Evolutionary conservation across 1,140 invertebrate species (phyloP).

Genomic region (Halesus radiatus): DNA sequence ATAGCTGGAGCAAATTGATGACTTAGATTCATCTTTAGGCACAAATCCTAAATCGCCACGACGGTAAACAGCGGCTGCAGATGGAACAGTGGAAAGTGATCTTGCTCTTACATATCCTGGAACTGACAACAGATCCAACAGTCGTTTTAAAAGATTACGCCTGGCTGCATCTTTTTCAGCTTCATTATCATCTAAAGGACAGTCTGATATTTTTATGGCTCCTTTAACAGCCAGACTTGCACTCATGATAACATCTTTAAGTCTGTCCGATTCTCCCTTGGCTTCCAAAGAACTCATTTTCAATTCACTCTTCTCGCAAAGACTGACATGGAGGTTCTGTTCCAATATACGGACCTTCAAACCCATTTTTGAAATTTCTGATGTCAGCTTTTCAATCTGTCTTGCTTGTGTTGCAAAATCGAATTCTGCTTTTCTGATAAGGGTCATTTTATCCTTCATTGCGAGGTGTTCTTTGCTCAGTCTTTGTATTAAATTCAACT

Average conservation of each 20-base stretch:
- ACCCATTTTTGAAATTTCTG: conserved; percentile 64
- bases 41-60: conserved; percentile 73
- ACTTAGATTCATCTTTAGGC: conserved; percentile 59
- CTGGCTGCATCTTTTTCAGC: conserved; percentile 68
- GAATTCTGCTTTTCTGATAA: conserved; percentile 63
- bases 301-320: conserved; percentile 67
- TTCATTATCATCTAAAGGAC: conserved; percentile 60
- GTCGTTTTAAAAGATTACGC: conserved; percentile 68
- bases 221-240: conserved; percentile 73
- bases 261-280: conserved; percentile 68
- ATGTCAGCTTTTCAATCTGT: conserved; percentile 64
- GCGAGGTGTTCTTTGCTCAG: conserved; percentile 68
- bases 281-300: conserved; percentile 67
- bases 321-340: conserved; percentile 72
- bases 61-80: conserved; percentile 65
- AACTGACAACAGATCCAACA: conserved; percentile 67
- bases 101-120: conserved; percentile 57
- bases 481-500: conserved; percentile 72
- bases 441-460: conserved; percentile 63
- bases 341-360: conserved; percentile 71
- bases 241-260: conserved; percentile 72
- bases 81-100: conserved; percentile 63
- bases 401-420: conserved; percentile 64
- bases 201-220: conserved; percentile 70
- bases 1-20: conserved; percentile 40